phyloP scores from a whole-genome alignment of 2,888 invertebrate genomes.

The Apotomis betuletana region DNA sequence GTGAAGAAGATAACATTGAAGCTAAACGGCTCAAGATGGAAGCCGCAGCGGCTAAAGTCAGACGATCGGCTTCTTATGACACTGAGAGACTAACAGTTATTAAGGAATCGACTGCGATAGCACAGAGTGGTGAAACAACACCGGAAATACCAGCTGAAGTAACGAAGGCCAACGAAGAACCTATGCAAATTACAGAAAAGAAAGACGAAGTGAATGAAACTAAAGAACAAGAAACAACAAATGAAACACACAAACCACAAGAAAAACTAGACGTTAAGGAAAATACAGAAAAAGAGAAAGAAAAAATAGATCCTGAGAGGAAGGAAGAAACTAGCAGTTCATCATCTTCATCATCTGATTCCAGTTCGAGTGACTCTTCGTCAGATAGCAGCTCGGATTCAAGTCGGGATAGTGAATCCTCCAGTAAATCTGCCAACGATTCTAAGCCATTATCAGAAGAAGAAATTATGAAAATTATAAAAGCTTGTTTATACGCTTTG shows the following conservation, averaged over 20 bases:
- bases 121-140: slow-evolving; percentile 42
- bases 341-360: slow-evolving; percentile 75
- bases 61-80: slow-evolving; percentile 76
- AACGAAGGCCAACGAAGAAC: slow-evolving; percentile 39
- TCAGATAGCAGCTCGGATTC: slow-evolving; percentile 81
- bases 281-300: slow-evolving; percentile 56
- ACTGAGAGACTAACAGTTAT: slow-evolving; percentile 60
- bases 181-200: slow-evolving; percentile 42
- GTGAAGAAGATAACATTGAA: slow-evolving; percentile 74
- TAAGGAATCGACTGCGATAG: slow-evolving; percentile 51
- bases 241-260: slow-evolving; percentile 45
- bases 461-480: slow-evolving; percentile 85
- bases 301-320: slow-evolving; percentile 36
- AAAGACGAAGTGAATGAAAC: slow-evolving; percentile 41
- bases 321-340: slow-evolving; percentile 72
- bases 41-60: slow-evolving; percentile 74
- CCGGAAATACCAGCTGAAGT: slow-evolving; percentile 49
- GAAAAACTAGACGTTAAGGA: slow-evolving; percentile 48
- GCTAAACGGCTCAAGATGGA: slow-evolving; percentile 72
- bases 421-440: slow-evolving; percentile 70
- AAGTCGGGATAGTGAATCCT: slow-evolving; percentile 79
- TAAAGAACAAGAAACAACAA: slow-evolving; percentile 45
- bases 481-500: slow-evolving; percentile 89
- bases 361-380: slow-evolving; percentile 84
- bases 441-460: slow-evolving; percentile 74